A percentile compares a stretch with the other conserved stretches of the same genome.
phyloP scores from a whole-genome alignment of 2,797 vertebrate genomes.

The Eleutherodactylus coqui region DNA sequence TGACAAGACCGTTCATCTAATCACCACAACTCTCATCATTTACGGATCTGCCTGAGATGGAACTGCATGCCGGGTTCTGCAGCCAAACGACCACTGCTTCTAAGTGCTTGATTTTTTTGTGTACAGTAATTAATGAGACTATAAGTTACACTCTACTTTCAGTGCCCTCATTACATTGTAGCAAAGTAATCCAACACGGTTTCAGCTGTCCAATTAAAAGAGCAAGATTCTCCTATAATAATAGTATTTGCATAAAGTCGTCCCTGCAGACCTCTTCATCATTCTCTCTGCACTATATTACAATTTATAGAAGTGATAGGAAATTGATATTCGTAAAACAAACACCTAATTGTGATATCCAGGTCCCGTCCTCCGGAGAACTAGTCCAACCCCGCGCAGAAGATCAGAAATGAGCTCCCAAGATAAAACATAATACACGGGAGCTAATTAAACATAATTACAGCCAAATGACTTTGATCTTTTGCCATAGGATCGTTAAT shows the following conservation, averaged over 20 bases:
- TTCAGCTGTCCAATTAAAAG: constrained; percentile 11
- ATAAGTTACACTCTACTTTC: not conserved
- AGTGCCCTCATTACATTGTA: not conserved
- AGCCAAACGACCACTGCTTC: too few relatives aligned
- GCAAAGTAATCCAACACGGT: not conserved
- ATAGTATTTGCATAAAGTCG: constrained; percentile 7
- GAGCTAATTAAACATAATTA: constrained; percentile 2
- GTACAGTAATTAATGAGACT: not conserved
- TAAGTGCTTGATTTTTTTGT: too few relatives aligned
- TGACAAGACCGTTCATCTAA: too few relatives aligned
- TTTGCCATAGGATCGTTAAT: constrained; percentile 18
- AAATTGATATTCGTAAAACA: not conserved
- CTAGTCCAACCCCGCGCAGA: not conserved
- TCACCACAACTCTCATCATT: too few relatives aligned
- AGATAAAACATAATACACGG: not conserved
- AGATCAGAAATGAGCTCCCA: not conserved
- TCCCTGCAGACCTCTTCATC: not conserved
- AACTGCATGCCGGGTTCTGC: too few relatives aligned
- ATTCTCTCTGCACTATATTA: not conserved
- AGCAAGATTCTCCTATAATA: not conserved
- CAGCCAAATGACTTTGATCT: constrained; percentile 21
- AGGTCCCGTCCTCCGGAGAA: not conserved
- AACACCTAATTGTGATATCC: not conserved
- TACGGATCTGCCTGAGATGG: too few relatives aligned
- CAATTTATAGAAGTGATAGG: not conserved